phyloP scores from a whole-genome alignment of 1,140 invertebrate species.

The Bombus sylvicola region DNA sequence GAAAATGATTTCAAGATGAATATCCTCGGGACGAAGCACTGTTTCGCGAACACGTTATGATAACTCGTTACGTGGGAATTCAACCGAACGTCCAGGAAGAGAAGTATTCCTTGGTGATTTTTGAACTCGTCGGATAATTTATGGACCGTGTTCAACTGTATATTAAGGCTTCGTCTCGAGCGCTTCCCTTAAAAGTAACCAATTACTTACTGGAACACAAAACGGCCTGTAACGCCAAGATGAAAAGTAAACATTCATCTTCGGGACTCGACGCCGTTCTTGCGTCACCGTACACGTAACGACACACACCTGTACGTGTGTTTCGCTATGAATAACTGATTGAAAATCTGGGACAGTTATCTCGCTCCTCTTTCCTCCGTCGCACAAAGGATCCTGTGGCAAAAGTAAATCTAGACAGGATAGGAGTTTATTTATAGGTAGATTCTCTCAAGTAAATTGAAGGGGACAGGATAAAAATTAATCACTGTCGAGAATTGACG shows the following conservation, averaged over 20 bases:
- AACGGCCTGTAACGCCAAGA: conserved; percentile 16
- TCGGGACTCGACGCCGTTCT: conserved; percentile 6
- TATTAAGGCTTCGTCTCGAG: conserved; percentile 6
- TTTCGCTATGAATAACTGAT: conserved; percentile 21
- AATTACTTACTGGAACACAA: conserved; percentile 31
- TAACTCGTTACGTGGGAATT: conserved; percentile 16
- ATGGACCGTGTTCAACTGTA: conserved; percentile 22
- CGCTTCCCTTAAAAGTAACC: conserved; percentile 30
- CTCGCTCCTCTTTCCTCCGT: background rate
- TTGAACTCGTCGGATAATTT: conserved; percentile 12
- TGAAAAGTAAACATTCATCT: conserved; percentile 28
- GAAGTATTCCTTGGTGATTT: background rate
- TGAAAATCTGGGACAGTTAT: conserved; percentile 25
- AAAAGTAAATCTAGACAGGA: background rate
- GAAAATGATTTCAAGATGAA: conserved; percentile 19
- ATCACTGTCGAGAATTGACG: too few species aligned
- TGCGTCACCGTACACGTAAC: background rate
- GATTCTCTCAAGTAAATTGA: too few species aligned
- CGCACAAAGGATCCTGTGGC: background rate
- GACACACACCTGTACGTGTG: conserved; percentile 4
- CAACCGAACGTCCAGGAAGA: conserved; percentile 1
- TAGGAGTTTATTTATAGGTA: too few species aligned
- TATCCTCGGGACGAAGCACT: background rate
- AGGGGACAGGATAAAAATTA: too few species aligned
- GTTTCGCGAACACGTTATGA: background rate